These are phyloP conservation scores for Sipunculus nudus DNA, from an alignment of 2,888 invertebrate genomes.

Conservation along the genomic window DNA sequence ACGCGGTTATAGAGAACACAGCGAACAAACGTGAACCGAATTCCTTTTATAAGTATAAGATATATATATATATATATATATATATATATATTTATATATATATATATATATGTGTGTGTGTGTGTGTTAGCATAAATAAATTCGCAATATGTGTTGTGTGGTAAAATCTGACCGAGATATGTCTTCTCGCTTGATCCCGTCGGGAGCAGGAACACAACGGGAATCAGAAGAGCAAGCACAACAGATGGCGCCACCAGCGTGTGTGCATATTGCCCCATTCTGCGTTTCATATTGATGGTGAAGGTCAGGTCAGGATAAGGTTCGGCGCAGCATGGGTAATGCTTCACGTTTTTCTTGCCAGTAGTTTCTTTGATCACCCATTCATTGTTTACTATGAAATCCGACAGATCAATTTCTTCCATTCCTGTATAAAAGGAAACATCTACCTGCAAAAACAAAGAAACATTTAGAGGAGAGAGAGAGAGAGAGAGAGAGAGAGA, in stretches of 20 bases:
- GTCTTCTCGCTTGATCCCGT: not conserved
- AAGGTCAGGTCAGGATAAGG: constrained; percentile 7
- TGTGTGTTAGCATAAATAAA: no score
- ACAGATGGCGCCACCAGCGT: constrained; percentile 1
- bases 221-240: constrained; percentile 1
- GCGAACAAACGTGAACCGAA: no score
- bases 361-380: not conserved
- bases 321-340: constrained; percentile 11
- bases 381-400: not conserved
- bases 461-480: no score
- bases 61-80: no score
- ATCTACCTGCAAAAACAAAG: constrained; percentile 6
- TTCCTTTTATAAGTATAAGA: no score
- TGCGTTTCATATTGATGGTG: not conserved
- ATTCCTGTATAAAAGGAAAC: not conserved
- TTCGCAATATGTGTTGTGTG: no score
- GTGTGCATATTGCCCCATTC: not conserved
- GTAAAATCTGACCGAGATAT: not conserved
- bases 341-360: not conserved
- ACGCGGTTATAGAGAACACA: no score
- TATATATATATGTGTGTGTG: no score
- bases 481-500: no score
- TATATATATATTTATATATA: no score
- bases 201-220: constrained; percentile 11
- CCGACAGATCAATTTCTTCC: not conserved